Evolutionary conservation across 2,797 vertebrate species (phyloP), one percentile per base, ranked within the genome.

Genomic region (Pristis pectinata): DNA sequence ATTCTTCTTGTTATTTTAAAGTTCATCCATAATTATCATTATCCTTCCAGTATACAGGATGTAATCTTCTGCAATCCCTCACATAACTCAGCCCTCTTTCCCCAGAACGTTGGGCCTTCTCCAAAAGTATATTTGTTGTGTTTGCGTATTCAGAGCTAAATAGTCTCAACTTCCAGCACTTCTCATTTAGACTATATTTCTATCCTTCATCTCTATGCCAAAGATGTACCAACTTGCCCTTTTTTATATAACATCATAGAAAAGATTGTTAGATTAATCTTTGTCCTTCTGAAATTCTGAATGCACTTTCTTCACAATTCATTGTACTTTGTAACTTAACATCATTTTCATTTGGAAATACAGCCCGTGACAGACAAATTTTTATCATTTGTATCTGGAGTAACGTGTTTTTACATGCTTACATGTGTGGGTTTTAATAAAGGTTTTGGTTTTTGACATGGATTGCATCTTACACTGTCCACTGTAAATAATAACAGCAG

Each of bases 401-500:
- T 61, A n/a, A 87, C n/a, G n/a, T n/a, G n/a, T n/a, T n/a, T n/a
- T n/a, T n/a, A n/a, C n/a, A n/a, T n/a, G n/a, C n/a, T 87, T 85
- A 30, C 53, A 59, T 6, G 30, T 87, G 30, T n/a, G 53, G 13
- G 30, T n/a, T 59, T 87, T 56, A 64, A n/a, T 87, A 59, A 85
- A 87, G 27, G 56, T 15, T n/a, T 17, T 61, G 30, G 83, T 87
- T 34, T 87, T 59, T 19, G 15, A 61, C 83, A 87, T 30, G 24
- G 82, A 27, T 27, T 61, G 53, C 13, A 34, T 87, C 59, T 56
- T 87, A 59, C 56, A 87, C 56, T 87, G 27, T 19, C 9, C 27
- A 41, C 22, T 93, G 64, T 72, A 93, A 93, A 67, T 44, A 93
- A 44, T 70, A 70, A 41, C n/a, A 44, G 91, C 41, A 83, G 80